Percentiles rank a stretch among this genome's conserved stretches.
phyloP scores from a whole-genome alignment of 2,888 invertebrate species.

The Thymelicus lineola region DNA sequence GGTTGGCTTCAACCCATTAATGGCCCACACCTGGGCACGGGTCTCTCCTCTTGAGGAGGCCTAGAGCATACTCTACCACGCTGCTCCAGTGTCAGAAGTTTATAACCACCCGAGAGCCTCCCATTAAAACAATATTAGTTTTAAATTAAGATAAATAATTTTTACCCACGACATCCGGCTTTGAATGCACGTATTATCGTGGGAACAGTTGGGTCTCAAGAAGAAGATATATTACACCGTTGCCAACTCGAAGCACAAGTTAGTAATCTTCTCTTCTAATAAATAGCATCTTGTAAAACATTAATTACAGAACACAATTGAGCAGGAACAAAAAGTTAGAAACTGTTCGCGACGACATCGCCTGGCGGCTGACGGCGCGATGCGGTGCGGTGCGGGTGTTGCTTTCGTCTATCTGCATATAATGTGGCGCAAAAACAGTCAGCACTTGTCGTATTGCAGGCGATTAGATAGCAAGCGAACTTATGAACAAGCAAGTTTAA shows the following conservation, averaged over 20 bases:
- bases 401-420: conserved; percentile 71
- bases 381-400: conserved; percentile 48
- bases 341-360: conserved; percentile 43
- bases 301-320: conserved; percentile 48
- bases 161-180: too few relatives aligned
- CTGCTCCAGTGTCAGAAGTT: too few relatives aligned
- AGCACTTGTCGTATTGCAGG: neutral
- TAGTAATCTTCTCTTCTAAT: conserved; percentile 29
- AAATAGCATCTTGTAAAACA: conserved; percentile 29
- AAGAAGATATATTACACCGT: conserved; percentile 24
- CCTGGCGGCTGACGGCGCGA: conserved; percentile 46
- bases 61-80: too few relatives aligned
- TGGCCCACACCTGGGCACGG: too few relatives aligned
- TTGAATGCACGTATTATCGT: neutral
- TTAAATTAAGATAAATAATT: too few relatives aligned
- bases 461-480: neutral
- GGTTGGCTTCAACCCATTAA: too few relatives aligned
- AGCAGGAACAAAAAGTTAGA: conserved; percentile 54
- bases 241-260: conserved; percentile 7
- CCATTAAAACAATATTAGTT: too few relatives aligned
- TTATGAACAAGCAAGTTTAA: too few relatives aligned
- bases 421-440: conserved; percentile 48
- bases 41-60: too few relatives aligned
- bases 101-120: too few relatives aligned
- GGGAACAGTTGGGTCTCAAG: conserved; percentile 12